Percentiles rank a stretch among this genome's conserved stretches.
Conservation (phyloP, 2,113 vertebrate species). For the Egretta garzetta region DNA sequence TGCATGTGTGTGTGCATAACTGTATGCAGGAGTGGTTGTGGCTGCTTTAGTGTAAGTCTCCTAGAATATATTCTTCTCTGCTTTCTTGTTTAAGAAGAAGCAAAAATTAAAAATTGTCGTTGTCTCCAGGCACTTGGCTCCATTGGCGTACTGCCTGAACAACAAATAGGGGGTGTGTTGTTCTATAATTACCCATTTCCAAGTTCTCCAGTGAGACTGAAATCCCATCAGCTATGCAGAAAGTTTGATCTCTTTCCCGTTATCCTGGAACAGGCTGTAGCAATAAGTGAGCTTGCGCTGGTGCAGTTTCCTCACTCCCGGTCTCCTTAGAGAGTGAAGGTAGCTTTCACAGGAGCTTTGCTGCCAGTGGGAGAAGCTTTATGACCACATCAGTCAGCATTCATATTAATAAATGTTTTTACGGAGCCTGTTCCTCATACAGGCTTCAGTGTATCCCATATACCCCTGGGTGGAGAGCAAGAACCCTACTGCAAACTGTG, state of each 20-base stretch:
- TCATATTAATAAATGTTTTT: background rate
- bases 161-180: background rate
- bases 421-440: background rate
- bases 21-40: rapidly evolving
- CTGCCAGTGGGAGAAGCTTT: background rate
- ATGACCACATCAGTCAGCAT: background rate
- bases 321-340: background rate
- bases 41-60: background rate
- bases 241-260: background rate
- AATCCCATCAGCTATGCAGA: background rate
- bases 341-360: background rate
- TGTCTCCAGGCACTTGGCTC: background rate
- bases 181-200: background rate
- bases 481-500: background rate
- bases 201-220: background rate
- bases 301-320: background rate
- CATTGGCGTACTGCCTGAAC: background rate
- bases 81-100: background rate
- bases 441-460: background rate
- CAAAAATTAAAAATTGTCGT: background rate
- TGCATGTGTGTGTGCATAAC: background rate
- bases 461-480: background rate
- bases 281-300: background rate
- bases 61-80: background rate
- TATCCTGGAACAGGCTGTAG: background rate